These are phyloP conservation scores for Himalopsyche japonica DNA, from an alignment of 2,888 invertebrate species.

Conservation along the genomic window DNA sequence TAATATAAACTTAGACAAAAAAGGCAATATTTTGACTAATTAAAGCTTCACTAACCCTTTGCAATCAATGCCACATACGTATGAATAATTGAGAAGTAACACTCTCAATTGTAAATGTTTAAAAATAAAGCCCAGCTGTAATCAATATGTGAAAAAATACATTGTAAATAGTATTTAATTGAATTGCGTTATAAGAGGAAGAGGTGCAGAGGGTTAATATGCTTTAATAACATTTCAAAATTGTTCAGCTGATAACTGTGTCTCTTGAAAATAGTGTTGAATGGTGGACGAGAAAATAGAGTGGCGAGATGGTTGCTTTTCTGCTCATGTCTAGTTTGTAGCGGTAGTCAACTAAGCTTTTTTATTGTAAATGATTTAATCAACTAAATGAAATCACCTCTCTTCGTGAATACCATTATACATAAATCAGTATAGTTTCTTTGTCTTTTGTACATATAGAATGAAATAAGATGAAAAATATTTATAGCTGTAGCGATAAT, in stretches of 20 bases:
- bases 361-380: conserved; percentile 1
- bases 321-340: not conserved
- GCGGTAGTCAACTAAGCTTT: not conserved
- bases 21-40: too few relatives aligned
- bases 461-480: not conserved
- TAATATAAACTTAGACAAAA: too few relatives aligned
- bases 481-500: not conserved
- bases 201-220: too few relatives aligned
- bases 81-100: too few relatives aligned
- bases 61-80: too few relatives aligned
- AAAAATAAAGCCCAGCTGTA: too few relatives aligned
- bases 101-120: too few relatives aligned
- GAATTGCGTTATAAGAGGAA: too few relatives aligned
- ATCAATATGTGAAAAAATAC: too few relatives aligned
- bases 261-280: not conserved
- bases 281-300: not conserved
- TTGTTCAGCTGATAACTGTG: not conserved
- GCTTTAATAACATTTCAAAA: not conserved
- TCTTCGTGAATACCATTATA: not conserved
- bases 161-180: too few relatives aligned
- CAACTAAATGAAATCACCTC: not conserved
- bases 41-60: too few relatives aligned
- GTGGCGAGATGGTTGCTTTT: not conserved
- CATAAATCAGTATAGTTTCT: not conserved
- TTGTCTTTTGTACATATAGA: not conserved